Evolutionary conservation across 2,888 invertebrate species (phyloP).

Genomic region (Acheta domesticus): DNA sequence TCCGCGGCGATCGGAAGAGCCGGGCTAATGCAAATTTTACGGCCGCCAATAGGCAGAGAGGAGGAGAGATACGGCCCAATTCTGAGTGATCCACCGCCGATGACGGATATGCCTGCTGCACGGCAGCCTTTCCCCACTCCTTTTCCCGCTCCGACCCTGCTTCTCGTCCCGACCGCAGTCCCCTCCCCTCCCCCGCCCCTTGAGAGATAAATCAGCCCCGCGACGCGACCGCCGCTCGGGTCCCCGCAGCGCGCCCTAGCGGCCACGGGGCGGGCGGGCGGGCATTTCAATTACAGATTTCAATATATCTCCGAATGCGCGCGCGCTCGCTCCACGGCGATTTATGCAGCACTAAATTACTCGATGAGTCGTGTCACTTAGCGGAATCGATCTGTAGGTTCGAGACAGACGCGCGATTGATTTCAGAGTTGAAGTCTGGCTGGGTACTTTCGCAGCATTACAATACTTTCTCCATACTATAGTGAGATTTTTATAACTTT

Average conservation of each 20-base stretch:
- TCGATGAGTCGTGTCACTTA: background rate
- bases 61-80: too few species aligned
- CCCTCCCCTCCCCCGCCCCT: background rate
- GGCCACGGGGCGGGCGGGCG: background rate
- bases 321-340: background rate
- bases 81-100: background rate
- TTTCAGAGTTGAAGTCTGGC: too few species aligned
- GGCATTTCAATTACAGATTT: constrained; percentile 10
- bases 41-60: background rate
- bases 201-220: background rate
- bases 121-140: background rate
- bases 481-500: too few species aligned
- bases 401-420: too few species aligned
- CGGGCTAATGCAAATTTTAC: constrained; percentile 18
- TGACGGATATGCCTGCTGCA: background rate
- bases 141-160: background rate
- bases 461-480: too few species aligned
- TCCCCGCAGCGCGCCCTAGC: background rate
- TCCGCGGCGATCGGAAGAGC: background rate
- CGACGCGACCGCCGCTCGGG: background rate
- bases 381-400: background rate
- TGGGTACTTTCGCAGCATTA: too few species aligned
- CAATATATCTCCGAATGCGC: constrained; percentile 8
- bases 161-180: background rate
- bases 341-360: background rate